Evolutionary conservation across 2,797 vertebrate genomes (phyloP), one percentile per base, ranked within the genome.

Genomic region (Huso huso): DNA sequence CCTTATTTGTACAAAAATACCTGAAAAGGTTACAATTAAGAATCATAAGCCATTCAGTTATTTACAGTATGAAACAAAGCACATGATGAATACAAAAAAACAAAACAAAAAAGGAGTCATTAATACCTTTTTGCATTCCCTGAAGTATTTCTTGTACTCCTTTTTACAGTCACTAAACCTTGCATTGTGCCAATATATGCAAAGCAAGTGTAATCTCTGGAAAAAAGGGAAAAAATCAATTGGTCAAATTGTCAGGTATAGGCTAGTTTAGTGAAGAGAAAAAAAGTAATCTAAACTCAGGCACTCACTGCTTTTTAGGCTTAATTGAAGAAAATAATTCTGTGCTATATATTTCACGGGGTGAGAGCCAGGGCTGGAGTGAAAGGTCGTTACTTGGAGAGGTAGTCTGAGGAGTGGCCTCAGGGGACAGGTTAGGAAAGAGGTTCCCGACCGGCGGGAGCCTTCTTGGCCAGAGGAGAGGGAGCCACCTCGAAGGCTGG

Each of bases 1-100:
- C 92, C 92, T 95, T 93, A 89, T 93, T 93, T 94, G 90, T 98
- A 97, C 93, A 98, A 97, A 98, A 97, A 97, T 96, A 96, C 93
- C 93, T 93, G 92, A 96, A 97, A 86, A 91, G 90, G 92, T 93
- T 93, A 95, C 92, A 94, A 88, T 93, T 93, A 92, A 80, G 86
- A 91, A 90, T 91, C 90, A 92, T 87, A 90, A 93, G 91, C 90
- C 86, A 85, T 91, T 91, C 87, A 92, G 84, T 87, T 92, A 94
- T 94, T 86, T 94, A 96, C 94, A 95, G 78, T 90, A 88, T 84
- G 84, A 93, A 93, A 90, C 89, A 91, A 93, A 93, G 88, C 90
- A 93, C 90, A 90, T 81, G 81, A 81, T 84, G 87, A 88, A 85
- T 81, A 91, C 88, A 61, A 82, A 78, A 83, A 76, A n/a, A n/a